These are phyloP conservation scores for Agrochola circellaris DNA, from an alignment of 2,888 invertebrate species.

Conservation along the genomic window DNA sequence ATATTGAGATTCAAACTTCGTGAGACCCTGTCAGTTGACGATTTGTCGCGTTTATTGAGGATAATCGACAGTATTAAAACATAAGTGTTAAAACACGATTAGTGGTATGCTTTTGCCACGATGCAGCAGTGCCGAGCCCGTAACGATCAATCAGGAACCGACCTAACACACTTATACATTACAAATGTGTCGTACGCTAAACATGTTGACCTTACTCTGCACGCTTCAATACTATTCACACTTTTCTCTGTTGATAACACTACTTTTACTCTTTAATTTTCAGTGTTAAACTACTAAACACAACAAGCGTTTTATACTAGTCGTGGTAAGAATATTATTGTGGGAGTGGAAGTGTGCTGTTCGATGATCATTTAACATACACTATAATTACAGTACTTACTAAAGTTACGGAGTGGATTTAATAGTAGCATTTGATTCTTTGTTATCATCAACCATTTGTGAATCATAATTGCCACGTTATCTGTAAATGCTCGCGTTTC, in stretches of 20 bases:
- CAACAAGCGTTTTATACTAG: constrained; percentile 78
- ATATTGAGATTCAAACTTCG: not conserved
- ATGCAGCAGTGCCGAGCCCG: not conserved
- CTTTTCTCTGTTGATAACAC: constrained; percentile 62
- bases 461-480: constrained; percentile 15
- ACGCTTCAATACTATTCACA: constrained; percentile 23
- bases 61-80: not conserved
- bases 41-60: not conserved
- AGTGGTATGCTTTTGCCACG: not conserved
- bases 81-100: not conserved
- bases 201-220: constrained; percentile 8
- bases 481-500: constrained; percentile 16
- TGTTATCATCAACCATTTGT: constrained; percentile 16
- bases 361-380: constrained; percentile 75
- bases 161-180: not conserved
- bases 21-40: not conserved
- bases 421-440: constrained; percentile 45
- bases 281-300: constrained; percentile 86
- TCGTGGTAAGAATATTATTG: constrained; percentile 82
- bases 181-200: not conserved
- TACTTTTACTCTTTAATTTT: constrained; percentile 81
- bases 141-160: constrained; percentile 18
- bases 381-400: constrained; percentile 73
- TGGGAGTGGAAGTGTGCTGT: constrained; percentile 80
- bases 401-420: constrained; percentile 69